A percentile compares a stretch with the other conserved stretches of the same genome.
phyloP scores from a whole-genome alignment of 2,113 vertebrate genomes.

The Variabilichromis moorii region DNA sequence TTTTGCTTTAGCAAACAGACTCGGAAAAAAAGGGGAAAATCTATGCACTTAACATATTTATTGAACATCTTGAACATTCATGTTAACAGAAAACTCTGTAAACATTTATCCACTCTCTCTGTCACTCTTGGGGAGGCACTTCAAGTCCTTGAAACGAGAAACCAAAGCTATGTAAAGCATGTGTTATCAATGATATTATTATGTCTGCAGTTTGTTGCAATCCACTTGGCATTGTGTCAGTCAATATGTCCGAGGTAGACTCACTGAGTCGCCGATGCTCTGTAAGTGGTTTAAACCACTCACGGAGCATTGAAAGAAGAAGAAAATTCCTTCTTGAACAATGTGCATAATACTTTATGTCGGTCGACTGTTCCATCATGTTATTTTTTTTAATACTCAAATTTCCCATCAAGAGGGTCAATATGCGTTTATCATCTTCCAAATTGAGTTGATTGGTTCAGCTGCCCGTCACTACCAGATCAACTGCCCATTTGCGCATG shows the following conservation, averaged over 20 bases:
- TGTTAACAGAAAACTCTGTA: background rate
- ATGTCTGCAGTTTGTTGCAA: background rate
- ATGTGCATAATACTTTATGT: background rate
- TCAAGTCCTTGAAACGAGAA: background rate
- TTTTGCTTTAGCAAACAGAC: background rate
- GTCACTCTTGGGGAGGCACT: background rate
- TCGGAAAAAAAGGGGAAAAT: background rate
- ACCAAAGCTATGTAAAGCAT: background rate
- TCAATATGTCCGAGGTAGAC: background rate
- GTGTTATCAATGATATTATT: background rate
- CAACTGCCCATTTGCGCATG: background rate
- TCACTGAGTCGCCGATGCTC: background rate
- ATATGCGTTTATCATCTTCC: background rate
- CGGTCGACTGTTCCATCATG: fast-evolving
- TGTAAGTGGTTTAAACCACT: background rate
- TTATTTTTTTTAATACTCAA: background rate
- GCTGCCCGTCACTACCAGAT: fast-evolving
- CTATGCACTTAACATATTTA: background rate
- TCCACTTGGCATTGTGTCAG: background rate
- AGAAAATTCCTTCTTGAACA: background rate
- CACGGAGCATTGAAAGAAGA: background rate
- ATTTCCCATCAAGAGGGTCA: background rate
- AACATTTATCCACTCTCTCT: background rate
- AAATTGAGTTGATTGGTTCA: background rate
- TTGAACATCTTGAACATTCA: background rate